Base-by-base conservation (phyloP, 2,888 invertebrate genomes). In the Nephrotoma appendiculata region DNA sequence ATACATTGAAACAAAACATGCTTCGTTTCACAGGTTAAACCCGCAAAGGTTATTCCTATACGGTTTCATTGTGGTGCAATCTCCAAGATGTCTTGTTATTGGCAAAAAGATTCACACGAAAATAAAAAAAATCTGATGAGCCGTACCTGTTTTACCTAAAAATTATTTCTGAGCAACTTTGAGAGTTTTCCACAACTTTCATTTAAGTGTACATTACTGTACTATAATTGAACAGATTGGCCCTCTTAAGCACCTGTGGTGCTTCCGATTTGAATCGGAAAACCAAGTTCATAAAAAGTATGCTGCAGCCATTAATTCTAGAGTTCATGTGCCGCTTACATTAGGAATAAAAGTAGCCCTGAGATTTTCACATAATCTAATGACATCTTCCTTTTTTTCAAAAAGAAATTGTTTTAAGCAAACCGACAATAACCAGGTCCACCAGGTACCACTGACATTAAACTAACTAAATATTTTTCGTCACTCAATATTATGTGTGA, bases 261-360 rank as follows among this genome's bases (percentile, higher is more conserved):
- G 5, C 83, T 83, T 88, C 45, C 85, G 87, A 44, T 88, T 85
- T 85, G 87, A 88, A 85, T 84, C 88, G 45, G 52, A 88, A 86
- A 87, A 88, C 41, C 87, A 87, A 87, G 57, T 87, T 19, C 87
- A 87, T 86, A 88, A 87, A 71, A 43, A 85, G 45, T 87, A 87
- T 85, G 87, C 87, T 57, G 52, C 86, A 41, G 87, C 57, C 31
- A 88, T 87, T 83, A 88, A 88, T 83, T 88, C 88, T 19, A 87
- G 87, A 86, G 6, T 87, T n/a, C n/a, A n/a, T n/a, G n/a, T n/a
- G n/a, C n/a, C n/a, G n/a, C n/a, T n/a, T n/a, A n/a, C n/a, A n/a
- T n/a, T n/a, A n/a, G n/a, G n/a, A n/a, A n/a, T n/a, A n/a, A n/a
- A n/a, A n/a, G n/a, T n/a, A n/a, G n/a, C n/a, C n/a, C n/a, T n/a